Conservation (phyloP, 2,113 vertebrate genomes). For the Taxidea taxus region DNA sequence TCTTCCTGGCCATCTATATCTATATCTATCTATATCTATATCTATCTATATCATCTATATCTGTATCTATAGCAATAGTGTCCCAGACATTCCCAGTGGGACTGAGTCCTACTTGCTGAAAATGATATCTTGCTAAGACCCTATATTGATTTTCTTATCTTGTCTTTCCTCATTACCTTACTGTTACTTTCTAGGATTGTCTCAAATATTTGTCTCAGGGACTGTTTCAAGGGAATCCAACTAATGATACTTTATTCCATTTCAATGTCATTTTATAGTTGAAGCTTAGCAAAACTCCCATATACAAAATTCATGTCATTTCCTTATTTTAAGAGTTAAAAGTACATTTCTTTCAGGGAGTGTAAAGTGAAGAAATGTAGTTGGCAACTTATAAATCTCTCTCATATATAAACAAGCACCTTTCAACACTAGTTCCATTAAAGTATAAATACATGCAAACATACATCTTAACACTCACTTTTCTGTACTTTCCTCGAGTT, state of each 20-base stretch:
- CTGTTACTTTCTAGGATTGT: neutral
- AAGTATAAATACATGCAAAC: neutral
- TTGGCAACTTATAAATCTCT: neutral
- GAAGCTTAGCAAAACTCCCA: neutral
- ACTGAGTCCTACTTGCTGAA: neutral
- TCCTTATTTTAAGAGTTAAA: conserved; percentile 1
- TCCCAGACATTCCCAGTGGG: neutral
- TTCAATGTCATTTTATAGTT: neutral
- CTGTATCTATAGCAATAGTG: neutral
- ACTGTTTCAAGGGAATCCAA: neutral
- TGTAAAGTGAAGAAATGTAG: neutral
- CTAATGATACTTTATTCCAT: neutral
- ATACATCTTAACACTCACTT: neutral
- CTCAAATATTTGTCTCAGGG: neutral
- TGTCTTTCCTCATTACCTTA: neutral
- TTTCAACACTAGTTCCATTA: neutral
- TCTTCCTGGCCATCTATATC: neutral
- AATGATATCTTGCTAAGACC: neutral
- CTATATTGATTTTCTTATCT: neutral
- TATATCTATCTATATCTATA: neutral
- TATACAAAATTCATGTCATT: neutral
- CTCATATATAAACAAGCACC: neutral
- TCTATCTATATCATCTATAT: neutral
- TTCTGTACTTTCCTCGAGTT: neutral
- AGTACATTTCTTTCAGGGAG: neutral